Evolutionary conservation across 2,888 invertebrate species (phyloP), one percentile per base, ranked within the genome.

Genomic region (Mythimna vitellina): DNA sequence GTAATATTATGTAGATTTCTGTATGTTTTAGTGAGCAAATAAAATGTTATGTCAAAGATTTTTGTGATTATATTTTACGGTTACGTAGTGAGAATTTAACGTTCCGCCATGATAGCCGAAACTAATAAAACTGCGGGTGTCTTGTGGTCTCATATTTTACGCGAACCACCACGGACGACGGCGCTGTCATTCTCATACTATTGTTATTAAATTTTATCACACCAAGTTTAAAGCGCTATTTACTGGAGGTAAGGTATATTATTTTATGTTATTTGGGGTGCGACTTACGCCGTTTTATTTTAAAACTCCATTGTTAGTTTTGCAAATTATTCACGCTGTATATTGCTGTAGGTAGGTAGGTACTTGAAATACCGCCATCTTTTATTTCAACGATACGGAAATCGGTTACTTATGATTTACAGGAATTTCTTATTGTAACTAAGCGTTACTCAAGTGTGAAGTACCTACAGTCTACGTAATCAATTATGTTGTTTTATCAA

Each of bases 191-290:
- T 69, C 58, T 65, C 61, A 62, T 62, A 58, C 69, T 65, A 76
- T 78, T 85, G 80, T 82, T 82, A 85, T 82, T 84, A 86, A 81
- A 86, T 82, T 85, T 76, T 74, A 75, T 77, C 60, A 66, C 61
- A 61, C 58, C 71, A 71, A 70, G 38, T 84, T 78, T 65, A 63
- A 60, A 70, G 57, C 58, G 61, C 53, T 82, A n/a, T 80, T 78
- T 72, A 67, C 71, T 65, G 60, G 74, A 63, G 38, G 20, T 57
- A 64, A 65, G 35, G 38, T 56, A 56, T 46, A 62, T 46, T 64
- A 58, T 67, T 49, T 62, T 35, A 42, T 49, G 42, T 32, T 63
- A 25, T 63, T 75, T 65, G 25, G 65, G 65, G 53, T 69, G 38
- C 10, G 32, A 38, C 20, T 49, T 20, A 35, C 20, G 54, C 17